A percentile compares a stretch with the other conserved stretches of the same genome.
Conservation (phyloP, 2,113 vertebrate genomes). For the Pachyramphus minor region DNA sequence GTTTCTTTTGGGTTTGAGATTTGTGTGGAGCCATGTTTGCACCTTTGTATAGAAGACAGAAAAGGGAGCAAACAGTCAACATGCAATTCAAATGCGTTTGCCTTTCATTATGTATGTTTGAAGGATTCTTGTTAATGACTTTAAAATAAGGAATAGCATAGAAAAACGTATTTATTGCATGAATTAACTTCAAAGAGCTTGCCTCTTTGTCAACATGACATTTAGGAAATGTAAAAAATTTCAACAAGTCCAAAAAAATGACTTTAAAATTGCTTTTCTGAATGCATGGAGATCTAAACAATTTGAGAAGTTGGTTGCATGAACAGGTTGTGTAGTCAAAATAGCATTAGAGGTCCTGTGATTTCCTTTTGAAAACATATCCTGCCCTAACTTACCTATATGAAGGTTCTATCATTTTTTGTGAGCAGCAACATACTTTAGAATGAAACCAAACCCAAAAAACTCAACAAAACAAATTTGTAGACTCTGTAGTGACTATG, state of each 20-base stretch:
- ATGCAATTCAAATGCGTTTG: not conserved
- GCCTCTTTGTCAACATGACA: not conserved
- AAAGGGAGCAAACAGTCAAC: not conserved
- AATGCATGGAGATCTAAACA: accelerated
- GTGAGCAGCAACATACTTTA: not conserved
- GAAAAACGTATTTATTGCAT: not conserved
- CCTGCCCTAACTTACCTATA: not conserved
- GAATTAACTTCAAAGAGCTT: not conserved
- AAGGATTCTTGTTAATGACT: not conserved
- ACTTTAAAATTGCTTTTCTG: not conserved
- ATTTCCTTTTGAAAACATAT: not conserved
- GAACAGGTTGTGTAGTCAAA: not conserved
- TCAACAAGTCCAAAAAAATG: not conserved
- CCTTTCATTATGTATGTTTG: not conserved
- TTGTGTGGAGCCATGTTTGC: not conserved
- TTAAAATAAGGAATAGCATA: not conserved
- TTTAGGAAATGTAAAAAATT: not conserved
- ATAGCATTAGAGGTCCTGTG: not conserved
- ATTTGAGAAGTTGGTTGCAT: not conserved
- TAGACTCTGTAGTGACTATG: not conserved
- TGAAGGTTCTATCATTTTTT: not conserved
- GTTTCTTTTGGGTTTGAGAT: not conserved
- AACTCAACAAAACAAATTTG: not conserved
- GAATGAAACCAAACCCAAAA: not conserved
- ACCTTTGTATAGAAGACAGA: not conserved